A percentile compares a stretch with the other conserved stretches of the same genome.
phyloP scores from a whole-genome alignment of 2,113 vertebrate species.

The Ammodytes marinus region DNA sequence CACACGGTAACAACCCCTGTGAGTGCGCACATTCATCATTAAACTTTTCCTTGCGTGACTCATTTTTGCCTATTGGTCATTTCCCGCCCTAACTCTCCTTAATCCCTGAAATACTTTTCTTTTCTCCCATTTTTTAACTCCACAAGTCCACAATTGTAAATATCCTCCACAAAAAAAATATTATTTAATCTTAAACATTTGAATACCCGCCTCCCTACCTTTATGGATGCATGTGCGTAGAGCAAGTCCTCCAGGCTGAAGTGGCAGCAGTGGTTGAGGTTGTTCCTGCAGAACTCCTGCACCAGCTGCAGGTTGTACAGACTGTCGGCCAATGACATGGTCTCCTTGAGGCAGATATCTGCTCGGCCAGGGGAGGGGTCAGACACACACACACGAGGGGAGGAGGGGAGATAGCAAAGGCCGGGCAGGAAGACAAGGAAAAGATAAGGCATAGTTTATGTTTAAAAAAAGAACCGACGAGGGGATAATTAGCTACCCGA shows the following conservation, averaged over 20 bases:
- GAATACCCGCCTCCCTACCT: conserved; percentile 51
- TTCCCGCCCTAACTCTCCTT: conserved; percentile 12
- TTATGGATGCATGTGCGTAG: conserved; percentile 91
- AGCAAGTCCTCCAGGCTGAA: conserved; percentile 98
- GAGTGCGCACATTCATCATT: conserved; percentile 30
- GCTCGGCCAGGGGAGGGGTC: conserved; percentile 71
- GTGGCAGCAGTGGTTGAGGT: conserved; percentile 96
- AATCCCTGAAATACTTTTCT: conserved; percentile 8
- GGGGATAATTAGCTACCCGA: conserved; percentile 13
- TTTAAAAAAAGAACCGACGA: conserved; percentile 37
- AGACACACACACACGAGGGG: conserved; percentile 29
- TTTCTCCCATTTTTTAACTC: conserved; percentile 20
- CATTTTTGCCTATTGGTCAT: conserved; percentile 62
- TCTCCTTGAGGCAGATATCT: conserved; percentile 98
- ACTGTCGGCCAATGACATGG: conserved; percentile 97
- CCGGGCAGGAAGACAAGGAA: conserved; percentile 62
- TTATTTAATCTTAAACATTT: not conserved
- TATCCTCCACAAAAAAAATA: not conserved
- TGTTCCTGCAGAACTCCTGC: conserved; percentile 95
- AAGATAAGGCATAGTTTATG: conserved; percentile 69
- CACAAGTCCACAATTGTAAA: not conserved
- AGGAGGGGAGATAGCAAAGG: conserved; percentile 32
- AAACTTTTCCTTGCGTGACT: conserved; percentile 70
- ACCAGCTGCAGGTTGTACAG: conserved; percentile 97
- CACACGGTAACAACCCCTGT: conserved; percentile 35